phyloP scores from a whole-genome alignment of 2,888 invertebrate species.

The Macrosiphum euphorbiae region DNA sequence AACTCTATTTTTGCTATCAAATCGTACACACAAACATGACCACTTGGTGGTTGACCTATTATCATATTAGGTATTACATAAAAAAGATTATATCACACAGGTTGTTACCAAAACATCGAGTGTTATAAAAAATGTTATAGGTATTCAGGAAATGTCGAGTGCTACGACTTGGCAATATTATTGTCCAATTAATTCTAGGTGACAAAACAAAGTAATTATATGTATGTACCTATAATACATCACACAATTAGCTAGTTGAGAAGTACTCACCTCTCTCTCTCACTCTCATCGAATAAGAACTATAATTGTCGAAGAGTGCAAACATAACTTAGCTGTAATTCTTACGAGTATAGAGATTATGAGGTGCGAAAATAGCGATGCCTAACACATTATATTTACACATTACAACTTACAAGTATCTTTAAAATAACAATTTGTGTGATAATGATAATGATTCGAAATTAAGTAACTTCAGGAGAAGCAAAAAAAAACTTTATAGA shows the following conservation, averaged over 20 bases:
- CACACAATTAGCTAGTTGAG: neutral
- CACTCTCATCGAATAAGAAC: neutral
- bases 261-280: neutral
- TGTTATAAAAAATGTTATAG: too few species aligned
- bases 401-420: neutral
- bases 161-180: neutral
- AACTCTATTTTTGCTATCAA: neutral
- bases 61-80: neutral
- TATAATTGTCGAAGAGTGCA: neutral
- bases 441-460: too few species aligned
- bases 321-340: neutral
- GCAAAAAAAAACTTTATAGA: too few species aligned
- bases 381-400: neutral
- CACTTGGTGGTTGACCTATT: neutral
- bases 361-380: neutral
- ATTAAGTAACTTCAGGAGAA: neutral
- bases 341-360: neutral
- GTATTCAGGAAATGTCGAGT: neutral
- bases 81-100: neutral
- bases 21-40: neutral
- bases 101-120: neutral
- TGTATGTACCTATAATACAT: neutral
- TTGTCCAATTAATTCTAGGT: neutral
- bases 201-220: neutral
- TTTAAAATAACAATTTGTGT: neutral